Evolutionary conservation across 1,140 invertebrate species (phyloP).

Genomic region (Asobara japonica): DNA sequence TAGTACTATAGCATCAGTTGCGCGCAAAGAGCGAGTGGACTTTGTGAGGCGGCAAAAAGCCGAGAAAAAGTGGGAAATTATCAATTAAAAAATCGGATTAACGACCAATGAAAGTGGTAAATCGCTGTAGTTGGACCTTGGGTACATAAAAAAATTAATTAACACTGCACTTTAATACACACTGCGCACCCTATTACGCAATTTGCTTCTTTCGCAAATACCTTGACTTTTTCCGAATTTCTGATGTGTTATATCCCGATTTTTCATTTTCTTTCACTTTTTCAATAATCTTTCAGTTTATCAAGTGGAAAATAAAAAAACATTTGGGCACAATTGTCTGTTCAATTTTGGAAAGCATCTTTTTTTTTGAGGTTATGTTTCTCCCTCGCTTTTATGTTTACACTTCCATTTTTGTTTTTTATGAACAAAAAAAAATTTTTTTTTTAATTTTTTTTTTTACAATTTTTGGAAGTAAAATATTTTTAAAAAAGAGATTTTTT

Average conservation of each 20-base stretch:
- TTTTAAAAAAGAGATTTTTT: too few species aligned
- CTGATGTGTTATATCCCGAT: too few species aligned
- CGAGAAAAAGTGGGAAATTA: neutral
- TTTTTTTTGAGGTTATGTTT: neutral
- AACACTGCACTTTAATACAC: neutral
- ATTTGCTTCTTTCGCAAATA: too few species aligned
- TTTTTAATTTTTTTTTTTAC: too few species aligned
- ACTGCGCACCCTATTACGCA: neutral
- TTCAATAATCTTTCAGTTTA: too few species aligned
- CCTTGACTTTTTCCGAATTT: too few species aligned
- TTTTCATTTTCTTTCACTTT: too few species aligned
- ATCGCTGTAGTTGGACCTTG: neutral
- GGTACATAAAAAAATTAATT: neutral
- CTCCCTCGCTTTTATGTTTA: neutral
- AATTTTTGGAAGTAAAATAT: too few species aligned
- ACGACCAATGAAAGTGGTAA: neutral
- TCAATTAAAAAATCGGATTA: neutral
- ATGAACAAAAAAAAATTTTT: conserved; percentile 2
- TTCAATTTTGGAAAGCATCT: neutral
- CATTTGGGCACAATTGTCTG: too few species aligned
- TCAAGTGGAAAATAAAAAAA: too few species aligned
- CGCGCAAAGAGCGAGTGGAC: conserved; percentile 37
- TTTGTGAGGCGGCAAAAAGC: neutral
- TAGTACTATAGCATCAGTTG: conserved; percentile 42
- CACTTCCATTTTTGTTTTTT: neutral